These are phyloP conservation scores for Drosophila asahinai DNA, from an alignment of 1,140 invertebrate species.

Conservation along the genomic window DNA sequence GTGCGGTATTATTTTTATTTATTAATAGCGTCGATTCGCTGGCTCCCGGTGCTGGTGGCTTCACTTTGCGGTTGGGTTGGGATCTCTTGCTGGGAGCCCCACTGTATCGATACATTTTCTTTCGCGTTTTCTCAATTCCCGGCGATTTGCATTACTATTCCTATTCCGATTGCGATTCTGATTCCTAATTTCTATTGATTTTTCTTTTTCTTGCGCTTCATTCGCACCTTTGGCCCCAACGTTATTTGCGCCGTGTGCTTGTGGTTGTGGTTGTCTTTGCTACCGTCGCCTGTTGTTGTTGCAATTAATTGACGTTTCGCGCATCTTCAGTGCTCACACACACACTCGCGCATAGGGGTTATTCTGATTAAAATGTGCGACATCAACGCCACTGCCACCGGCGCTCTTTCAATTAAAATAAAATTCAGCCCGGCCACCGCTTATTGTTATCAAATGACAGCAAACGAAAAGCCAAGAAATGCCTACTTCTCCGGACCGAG, in stretches of 20 bases:
- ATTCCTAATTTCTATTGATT: constrained; percentile 61
- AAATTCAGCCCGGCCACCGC: constrained; percentile 17
- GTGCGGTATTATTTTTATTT: constrained; percentile 59
- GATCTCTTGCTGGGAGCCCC: constrained; percentile 51
- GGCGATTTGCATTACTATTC: constrained; percentile 48
- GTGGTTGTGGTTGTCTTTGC: constrained; percentile 32
- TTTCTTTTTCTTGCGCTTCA: constrained; percentile 81
- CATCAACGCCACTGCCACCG: constrained; percentile 17
- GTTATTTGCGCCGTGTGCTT: constrained; percentile 52
- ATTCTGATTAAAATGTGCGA: constrained; percentile 32
- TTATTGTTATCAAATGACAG: constrained; percentile 78
- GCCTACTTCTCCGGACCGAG: constrained; percentile 34
- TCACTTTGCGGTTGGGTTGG: constrained; percentile 23
- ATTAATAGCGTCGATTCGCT: constrained; percentile 58
- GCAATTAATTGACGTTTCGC: constrained; percentile 74
- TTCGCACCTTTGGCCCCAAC: constrained; percentile 72
- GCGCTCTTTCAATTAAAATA: constrained; percentile 27
- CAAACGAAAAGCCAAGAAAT: constrained; percentile 27
- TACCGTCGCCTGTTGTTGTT: constrained; percentile 29
- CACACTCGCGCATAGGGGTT: constrained; percentile 26
- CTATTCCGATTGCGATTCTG: constrained; percentile 35
- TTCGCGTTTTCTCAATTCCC: constrained; percentile 13
- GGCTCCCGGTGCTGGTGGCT: constrained; percentile 17
- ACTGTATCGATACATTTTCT: constrained; percentile 65
- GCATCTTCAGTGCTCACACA: constrained; percentile 57